Evolutionary conservation across 2,113 vertebrate genomes (phyloP).

Genomic region (Leucopsar rothschildi): DNA sequence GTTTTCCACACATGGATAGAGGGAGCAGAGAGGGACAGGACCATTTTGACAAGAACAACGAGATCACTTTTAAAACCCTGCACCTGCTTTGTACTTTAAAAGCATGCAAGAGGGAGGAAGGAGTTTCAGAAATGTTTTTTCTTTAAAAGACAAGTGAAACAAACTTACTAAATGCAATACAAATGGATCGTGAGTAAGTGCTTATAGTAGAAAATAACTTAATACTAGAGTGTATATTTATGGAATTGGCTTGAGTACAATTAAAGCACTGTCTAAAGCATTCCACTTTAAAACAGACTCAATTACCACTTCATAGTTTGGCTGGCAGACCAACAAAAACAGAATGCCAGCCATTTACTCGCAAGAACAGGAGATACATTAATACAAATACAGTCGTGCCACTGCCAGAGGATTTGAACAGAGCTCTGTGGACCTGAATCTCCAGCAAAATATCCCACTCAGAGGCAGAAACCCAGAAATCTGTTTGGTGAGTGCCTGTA

Average conservation of each 20-base stretch:
- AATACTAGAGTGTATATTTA: conserved; percentile 4
- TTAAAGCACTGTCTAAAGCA: conserved; percentile 59
- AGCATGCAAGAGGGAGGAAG: neutral
- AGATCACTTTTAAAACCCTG: conserved; percentile 32
- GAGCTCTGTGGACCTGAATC: neutral
- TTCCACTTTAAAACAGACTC: conserved; percentile 55
- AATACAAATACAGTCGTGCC: conserved; percentile 18
- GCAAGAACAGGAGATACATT: conserved; percentile 58
- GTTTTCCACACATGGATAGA: conserved; percentile 56
- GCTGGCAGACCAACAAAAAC: conserved; percentile 55
- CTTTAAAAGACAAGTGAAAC: conserved; percentile 7
- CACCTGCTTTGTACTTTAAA: conserved; percentile 53
- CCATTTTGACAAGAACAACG: conserved; percentile 56
- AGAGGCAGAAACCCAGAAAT: neutral
- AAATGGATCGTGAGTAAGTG: neutral
- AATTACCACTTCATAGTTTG: conserved; percentile 55
- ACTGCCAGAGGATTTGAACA: neutral
- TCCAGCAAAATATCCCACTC: neutral
- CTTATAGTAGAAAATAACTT: conserved; percentile 26
- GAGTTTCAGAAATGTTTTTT: neutral
- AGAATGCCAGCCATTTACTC: conserved; percentile 60
- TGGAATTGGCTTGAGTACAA: conserved; percentile 41
- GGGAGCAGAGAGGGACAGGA: conserved; percentile 39
- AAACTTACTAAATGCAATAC: neutral
- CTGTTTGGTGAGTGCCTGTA: neutral